These are phyloP conservation scores for Lathamus discolor DNA, from an alignment of 2,113 vertebrate species.

Conservation along the genomic window DNA sequence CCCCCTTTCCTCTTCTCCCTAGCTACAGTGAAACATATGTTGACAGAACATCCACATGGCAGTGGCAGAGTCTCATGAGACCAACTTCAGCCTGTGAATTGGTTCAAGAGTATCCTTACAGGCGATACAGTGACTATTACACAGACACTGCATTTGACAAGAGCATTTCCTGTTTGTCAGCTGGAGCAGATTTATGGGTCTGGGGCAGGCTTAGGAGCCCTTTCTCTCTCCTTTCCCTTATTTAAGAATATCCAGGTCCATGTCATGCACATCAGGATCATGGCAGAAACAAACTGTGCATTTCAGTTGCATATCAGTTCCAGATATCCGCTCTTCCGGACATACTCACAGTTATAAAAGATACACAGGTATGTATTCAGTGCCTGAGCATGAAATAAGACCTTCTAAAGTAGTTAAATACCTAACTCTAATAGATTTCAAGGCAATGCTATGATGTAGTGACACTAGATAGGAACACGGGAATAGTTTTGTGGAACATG, in stretches of 20 bases:
- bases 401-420: neutral
- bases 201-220: neutral
- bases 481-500: neutral
- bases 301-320: neutral
- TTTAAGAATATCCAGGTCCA: neutral
- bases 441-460: neutral
- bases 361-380: too few relatives aligned
- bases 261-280: neutral
- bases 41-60: neutral
- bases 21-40: neutral
- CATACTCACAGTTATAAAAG: neutral
- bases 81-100: neutral
- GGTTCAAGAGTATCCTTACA: neutral
- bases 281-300: neutral
- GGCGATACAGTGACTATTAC: fast-evolving
- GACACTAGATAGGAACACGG: neutral
- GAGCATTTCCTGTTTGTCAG: neutral
- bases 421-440: neutral
- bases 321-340: neutral
- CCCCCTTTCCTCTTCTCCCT: neutral
- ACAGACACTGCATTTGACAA: neutral
- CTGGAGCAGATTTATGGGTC: neutral
- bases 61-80: neutral
- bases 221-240: neutral
- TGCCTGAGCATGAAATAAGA: neutral